phyloP scores from a whole-genome alignment of 2,113 vertebrate genomes.

The Thomomys bottae region DNA sequence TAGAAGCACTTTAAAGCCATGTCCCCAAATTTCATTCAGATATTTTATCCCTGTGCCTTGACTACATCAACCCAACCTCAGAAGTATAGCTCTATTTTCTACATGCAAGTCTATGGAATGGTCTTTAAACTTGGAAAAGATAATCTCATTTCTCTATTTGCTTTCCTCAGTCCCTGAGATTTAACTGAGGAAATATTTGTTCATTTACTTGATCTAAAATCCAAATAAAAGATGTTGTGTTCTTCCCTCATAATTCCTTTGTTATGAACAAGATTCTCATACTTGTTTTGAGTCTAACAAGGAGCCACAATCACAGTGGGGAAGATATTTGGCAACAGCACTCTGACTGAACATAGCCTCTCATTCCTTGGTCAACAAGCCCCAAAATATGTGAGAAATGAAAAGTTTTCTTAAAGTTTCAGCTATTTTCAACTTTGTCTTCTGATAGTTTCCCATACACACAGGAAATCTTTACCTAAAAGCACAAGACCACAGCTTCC shows the following conservation, averaged over 20 bases:
- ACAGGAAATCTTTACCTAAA: conserved; percentile 5
- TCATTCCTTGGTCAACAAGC: background rate
- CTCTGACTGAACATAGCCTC: background rate
- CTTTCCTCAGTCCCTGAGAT: background rate
- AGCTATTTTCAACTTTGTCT: conserved; percentile 30
- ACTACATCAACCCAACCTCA: background rate
- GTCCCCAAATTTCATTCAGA: background rate
- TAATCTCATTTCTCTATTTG: background rate
- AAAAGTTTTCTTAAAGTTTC: background rate
- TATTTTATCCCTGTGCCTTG: conserved; percentile 20
- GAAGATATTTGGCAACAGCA: background rate
- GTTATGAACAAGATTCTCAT: background rate
- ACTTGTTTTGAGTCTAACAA: background rate
- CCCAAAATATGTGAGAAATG: background rate
- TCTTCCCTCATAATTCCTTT: background rate
- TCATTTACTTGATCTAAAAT: background rate
- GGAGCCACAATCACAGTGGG: background rate
- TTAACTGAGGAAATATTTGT: background rate
- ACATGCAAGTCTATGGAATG: background rate
- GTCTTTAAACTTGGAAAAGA: conserved; percentile 14
- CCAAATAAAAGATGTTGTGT: background rate
- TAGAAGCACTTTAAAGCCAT: background rate
- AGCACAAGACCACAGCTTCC: background rate
- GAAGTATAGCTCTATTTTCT: background rate
- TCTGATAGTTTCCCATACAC: background rate